Base-by-base conservation (phyloP, 92 coral and sea anemone genomes). In the Epizoanthus illoricatus region DNA sequence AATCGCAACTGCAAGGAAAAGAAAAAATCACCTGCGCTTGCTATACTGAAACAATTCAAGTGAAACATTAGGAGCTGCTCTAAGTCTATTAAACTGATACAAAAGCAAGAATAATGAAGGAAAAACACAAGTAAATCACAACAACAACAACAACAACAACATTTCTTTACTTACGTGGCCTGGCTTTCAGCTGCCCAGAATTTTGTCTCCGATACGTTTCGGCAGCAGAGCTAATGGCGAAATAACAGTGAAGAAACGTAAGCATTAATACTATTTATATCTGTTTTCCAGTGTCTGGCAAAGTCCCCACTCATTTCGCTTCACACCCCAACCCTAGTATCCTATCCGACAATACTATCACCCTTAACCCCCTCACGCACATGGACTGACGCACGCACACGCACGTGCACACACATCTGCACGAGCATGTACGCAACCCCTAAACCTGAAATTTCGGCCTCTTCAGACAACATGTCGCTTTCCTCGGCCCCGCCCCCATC, bases 131-230 rank as follows among this genome's bases (percentile, higher is more conserved):
- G 15, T n/a, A 52, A 71, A 10, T 42, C 11, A 9, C 17, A 71
- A 42, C 11, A 58, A 56, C 36, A 41, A 79, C 24, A 79, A 11
- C 20, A 69, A 47, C 28, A 65, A 55, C 69, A 0, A 2, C 11
- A 57, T 33, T 11, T 19, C 13, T 18, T 24, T 74, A 92, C 98
- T 85, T 79, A 95, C 98, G 98, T 39, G 98, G 98, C 75, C 98
- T 87, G 2, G 96, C 86, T 85, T 95, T 95, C 23, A 92, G 60
- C 65, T 87, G 97, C 49, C 92, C 94, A 28, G 90, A 58, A 21
- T 88, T 84, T 69, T 95, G 98, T 20, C 98, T 85, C 47, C 96
- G 88, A 56, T 89, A 75, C 83, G 90, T 89, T 74, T 95, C 98
- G 62, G 90, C 92, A 2, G 98, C 85, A 24, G 98, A 95, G 62